phyloP scores from a whole-genome alignment of 2,113 vertebrate species.

The Cavia aperea region DNA sequence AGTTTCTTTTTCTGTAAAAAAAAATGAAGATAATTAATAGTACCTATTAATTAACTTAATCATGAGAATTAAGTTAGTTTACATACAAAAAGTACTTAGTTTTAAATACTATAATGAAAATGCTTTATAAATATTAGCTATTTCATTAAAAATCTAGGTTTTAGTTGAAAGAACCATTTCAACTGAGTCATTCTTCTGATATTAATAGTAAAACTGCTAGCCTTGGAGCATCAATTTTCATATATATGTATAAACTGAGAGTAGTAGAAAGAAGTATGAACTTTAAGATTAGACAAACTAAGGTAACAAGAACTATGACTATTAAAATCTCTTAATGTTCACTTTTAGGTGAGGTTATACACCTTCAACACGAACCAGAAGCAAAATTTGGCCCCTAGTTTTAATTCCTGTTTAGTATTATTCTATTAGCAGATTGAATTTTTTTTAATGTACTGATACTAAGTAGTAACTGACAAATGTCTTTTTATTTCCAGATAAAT shows the following conservation, averaged over 20 bases:
- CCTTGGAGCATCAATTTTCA: background rate
- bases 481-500: constrained; percentile 24
- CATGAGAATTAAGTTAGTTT: constrained; percentile 18
- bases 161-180: background rate
- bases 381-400: background rate
- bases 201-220: background rate
- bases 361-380: constrained; percentile 26
- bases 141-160: constrained; percentile 28
- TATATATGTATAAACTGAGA: background rate
- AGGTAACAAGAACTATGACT: background rate
- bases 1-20: constrained; percentile 37
- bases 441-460: constrained; percentile 22
- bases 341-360: background rate
- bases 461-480: background rate
- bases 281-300: background rate
- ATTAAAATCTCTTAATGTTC: constrained; percentile 34
- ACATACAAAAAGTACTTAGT: background rate
- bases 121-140: background rate
- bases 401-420: constrained; percentile 12
- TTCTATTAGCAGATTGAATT: background rate
- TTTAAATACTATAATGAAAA: background rate
- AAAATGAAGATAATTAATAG: constrained; percentile 21
- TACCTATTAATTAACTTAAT: background rate
- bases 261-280: background rate
- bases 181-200: constrained; percentile 1